Evolutionary conservation across 1,140 invertebrate genomes (phyloP).

Genomic region (Heterodera schachtii): DNA sequence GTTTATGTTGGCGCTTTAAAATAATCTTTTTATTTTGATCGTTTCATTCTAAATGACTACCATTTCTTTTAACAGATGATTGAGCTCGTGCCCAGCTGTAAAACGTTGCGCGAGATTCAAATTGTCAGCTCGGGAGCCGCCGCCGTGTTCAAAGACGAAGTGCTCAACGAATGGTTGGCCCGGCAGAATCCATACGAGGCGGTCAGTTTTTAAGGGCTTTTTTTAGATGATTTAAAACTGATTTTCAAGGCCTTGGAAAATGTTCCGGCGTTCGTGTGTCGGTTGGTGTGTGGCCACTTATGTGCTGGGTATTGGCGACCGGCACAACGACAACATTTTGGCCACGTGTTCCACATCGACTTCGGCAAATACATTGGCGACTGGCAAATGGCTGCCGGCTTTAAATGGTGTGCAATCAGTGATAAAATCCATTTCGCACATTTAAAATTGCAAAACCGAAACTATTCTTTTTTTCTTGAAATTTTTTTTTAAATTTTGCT

Average conservation of each 20-base stretch:
- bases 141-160: conserved; percentile 92
- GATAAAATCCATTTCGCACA: conserved; percentile 4
- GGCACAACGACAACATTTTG: conserved; percentile 99
- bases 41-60: no score
- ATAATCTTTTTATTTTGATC: conserved; percentile 67
- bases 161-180: conserved; percentile 93
- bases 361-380: conserved; percentile 97
- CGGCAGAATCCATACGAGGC: conserved; percentile 94
- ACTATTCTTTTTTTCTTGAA: no score
- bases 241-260: conserved; percentile 69
- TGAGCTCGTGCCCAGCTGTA: conserved; percentile 93
- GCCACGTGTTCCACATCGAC: conserved; percentile 99
- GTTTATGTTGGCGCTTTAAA: no score
- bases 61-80: conserved; percentile 70
- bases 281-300: conserved; percentile 98
- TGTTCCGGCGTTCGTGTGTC: conserved; percentile 84
- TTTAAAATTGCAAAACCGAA: conserved; percentile 1
- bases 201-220: conserved; percentile 68
- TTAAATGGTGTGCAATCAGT: conserved; percentile 77
- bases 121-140: conserved; percentile 75
- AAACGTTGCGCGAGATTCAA: conserved; percentile 91
- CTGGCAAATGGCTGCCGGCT: conserved; percentile 96
- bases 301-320: conserved; percentile 93
- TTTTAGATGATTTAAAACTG: not conserved
- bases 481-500: no score